Percentiles rank a stretch among this genome's conserved stretches.
These are phyloP conservation scores for Neodontobutis hainanensis DNA, from an alignment of 2,113 vertebrate genomes.

Conservation along the genomic window DNA sequence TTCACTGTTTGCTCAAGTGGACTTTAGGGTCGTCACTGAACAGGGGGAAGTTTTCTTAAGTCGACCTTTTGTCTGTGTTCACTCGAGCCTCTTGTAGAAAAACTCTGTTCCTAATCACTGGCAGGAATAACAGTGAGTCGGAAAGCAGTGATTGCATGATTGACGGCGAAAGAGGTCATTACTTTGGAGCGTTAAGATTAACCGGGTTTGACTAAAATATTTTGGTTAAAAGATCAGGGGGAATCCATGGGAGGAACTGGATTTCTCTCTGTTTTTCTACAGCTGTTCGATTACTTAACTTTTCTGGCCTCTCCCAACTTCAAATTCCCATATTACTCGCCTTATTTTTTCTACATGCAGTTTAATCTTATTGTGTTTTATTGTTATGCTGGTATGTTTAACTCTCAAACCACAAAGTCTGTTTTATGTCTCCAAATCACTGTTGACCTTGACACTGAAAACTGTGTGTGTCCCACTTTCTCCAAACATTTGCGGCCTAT, in stretches of 20 bases:
- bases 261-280: conserved; percentile 22
- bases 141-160: conserved; percentile 6
- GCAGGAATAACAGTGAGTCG: background rate
- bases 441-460: background rate
- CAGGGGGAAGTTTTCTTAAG: background rate
- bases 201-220: no score
- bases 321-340: no score
- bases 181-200: conserved; percentile 17
- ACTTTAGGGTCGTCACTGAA: background rate
- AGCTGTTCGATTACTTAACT: conserved; percentile 61
- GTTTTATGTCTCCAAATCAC: conserved; percentile 38
- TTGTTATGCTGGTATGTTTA: conserved; percentile 21
- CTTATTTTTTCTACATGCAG: background rate
- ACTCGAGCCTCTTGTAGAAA: no score
- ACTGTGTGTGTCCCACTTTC: conserved; percentile 27
- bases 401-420: conserved; percentile 14
- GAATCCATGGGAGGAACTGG: conserved; percentile 52
- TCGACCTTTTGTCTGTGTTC: background rate
- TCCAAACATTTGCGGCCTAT: conserved; percentile 5
- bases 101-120: background rate
- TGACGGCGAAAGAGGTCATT: conserved; percentile 11
- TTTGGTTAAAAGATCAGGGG: conserved; percentile 31
- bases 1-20: conserved; percentile 9
- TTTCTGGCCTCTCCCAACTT: background rate
- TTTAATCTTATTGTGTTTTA: background rate